Conservation (phyloP, 2,113 vertebrate species). For the Hucho hucho region DNA sequence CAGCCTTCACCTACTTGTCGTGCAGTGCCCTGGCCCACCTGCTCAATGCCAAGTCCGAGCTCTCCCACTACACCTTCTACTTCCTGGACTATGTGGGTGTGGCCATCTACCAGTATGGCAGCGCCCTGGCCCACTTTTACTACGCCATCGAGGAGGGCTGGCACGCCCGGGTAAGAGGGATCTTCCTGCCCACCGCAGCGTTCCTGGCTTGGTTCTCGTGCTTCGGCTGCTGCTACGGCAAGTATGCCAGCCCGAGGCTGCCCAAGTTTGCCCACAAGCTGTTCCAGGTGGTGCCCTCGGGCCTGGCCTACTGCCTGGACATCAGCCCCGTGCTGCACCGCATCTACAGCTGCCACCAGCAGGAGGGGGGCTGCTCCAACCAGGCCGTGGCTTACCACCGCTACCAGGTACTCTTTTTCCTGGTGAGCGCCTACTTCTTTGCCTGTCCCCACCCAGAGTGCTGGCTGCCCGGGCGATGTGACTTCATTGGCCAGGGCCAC, state of each 20-base stretch:
- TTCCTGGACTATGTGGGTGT: constrained; percentile 96
- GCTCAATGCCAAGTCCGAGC: constrained; percentile 91
- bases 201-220: constrained; percentile 92
- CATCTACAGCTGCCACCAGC: constrained; percentile 74
- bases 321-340: constrained; percentile 92
- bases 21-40: constrained; percentile 91
- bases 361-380: constrained; percentile 57
- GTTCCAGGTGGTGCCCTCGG: constrained; percentile 90
- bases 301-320: constrained; percentile 88
- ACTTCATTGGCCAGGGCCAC: constrained; percentile 91
- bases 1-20: constrained; percentile 86
- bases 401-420: constrained; percentile 89
- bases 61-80: constrained; percentile 94
- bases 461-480: constrained; percentile 87
- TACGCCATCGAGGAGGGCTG: constrained; percentile 85
- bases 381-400: constrained; percentile 83
- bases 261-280: constrained; percentile 75
- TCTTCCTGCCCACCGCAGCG: constrained; percentile 82
- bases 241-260: constrained; percentile 76
- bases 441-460: constrained; percentile 89
- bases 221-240: constrained; percentile 89
- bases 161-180: constrained; percentile 74
- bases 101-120: constrained; percentile 90
- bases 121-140: constrained; percentile 88
- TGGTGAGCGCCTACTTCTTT: constrained; percentile 89